Base-by-base conservation (phyloP, 1,140 invertebrate species). In the Latrodectus geometricus region DNA sequence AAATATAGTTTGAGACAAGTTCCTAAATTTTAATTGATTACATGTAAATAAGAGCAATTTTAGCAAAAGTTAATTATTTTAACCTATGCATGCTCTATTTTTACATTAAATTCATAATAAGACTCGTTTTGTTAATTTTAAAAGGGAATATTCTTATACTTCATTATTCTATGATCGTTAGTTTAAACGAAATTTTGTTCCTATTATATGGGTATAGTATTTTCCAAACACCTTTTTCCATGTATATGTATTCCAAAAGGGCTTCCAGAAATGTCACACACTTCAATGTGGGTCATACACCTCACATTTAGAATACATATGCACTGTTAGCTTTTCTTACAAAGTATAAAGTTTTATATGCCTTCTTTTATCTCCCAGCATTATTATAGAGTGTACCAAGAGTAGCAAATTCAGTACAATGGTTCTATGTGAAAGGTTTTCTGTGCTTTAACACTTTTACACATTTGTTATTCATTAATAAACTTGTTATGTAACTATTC, bases 251-350 rank as follows among this genome's bases (percentile, higher is more conserved):
- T 86, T 86, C 83, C 83, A 61, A 77, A 86, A 77, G 83, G 83
- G 83, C 83, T 86, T 86, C 83, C 83, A 86, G 83, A 86, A 48
- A 84, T 84, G 81, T 84, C 81, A 76, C 81, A 84, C 83, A 61
- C 35, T 35, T 66, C 48, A 66, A 77, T 52, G 83, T 77, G 73
- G 82, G 83, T 78, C 83, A 86, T 86, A 50, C 56, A 86, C 83
- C 83, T 86, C 83, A 86, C 74, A 86, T 84, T 76, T 86, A 86
- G 83, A 86, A 86, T 86, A 86, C 83, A 86, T 86, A 86, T 86
- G 83, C 83, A 86, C 83, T 54, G 56, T 86, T 77, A 78, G 74
- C 68, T 86, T 86, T 86, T 86, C 74, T 86, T 86, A 86, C 83
- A 86, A 78, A 78, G 73, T 77, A 86, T 86, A 70, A 86, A 61